Conservation (phyloP, 2,113 vertebrate genomes). For the Prionailurus bengalensis region DNA sequence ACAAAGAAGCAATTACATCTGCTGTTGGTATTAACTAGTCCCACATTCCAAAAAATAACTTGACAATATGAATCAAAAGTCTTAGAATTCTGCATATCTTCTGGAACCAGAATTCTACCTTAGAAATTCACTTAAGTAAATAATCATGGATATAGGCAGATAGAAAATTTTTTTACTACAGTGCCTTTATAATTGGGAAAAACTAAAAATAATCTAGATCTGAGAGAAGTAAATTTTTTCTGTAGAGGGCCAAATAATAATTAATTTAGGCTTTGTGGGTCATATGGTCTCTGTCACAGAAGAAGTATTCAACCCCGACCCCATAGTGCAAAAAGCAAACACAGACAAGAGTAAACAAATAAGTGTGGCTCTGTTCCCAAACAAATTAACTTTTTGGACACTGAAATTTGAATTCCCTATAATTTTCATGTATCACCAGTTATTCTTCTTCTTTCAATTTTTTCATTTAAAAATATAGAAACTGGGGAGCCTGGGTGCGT, state of each 20-base stretch:
- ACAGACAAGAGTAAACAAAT: not conserved
- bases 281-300: not conserved
- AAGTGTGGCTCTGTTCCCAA: not conserved
- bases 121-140: constrained; percentile 31
- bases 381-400: not conserved
- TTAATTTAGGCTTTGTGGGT: not conserved
- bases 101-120: not conserved
- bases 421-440: not conserved
- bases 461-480: constrained; percentile 41
- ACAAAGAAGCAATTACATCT: not conserved
- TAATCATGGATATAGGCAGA: not conserved
- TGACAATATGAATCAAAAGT: not conserved
- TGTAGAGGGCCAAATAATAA: not conserved
- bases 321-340: not conserved
- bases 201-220: constrained; percentile 35
- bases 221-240: not conserved
- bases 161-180: not conserved
- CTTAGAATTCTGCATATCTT: not conserved
- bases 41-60: not conserved
- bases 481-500: too few species aligned
- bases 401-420: not conserved
- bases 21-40: not conserved
- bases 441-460: not conserved
- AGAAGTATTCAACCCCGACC: not conserved
- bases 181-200: constrained; percentile 4